Evolutionary conservation across 2,797 vertebrate species (phyloP), one percentile per base, ranked within the genome.

Genomic region (Orientallactaga sibirica): DNA sequence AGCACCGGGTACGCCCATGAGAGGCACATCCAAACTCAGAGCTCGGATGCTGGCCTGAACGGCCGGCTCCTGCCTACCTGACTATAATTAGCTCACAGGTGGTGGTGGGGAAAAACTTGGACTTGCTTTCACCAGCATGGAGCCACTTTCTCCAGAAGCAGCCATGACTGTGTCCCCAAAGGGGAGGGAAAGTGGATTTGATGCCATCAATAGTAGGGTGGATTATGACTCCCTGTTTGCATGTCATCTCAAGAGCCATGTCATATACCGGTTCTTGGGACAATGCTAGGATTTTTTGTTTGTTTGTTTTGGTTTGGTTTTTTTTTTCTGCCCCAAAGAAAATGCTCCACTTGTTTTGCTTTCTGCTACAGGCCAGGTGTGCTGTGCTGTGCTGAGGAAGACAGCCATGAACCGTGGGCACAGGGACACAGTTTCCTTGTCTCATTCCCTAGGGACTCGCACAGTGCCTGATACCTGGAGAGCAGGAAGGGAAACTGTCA

Each of bases 161-260:
- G 0, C 70, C 66, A 9, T 0, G 76, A 33, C 84, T 3, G 4
- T 15, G 24, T 52, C 83, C 68, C 27, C 3, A 43, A 25, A 33
- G 20, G 22, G 37, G 43, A 76, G 25, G 75, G 41, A 55, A 58
- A n/a, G 25, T 8, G 10, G 0, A 6, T 3, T 25, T 37, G 68
- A 55, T 14, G 37, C 29, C 19, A 0, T 67, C 55, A 0, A 0
- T 15, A 33, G 48, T 15, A 2, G 0, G 22, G 6, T 19, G 22
- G 33, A 55, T 37, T 48, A 2, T 3, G 14, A 52, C 33, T 11
- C 71, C 37, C 1, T 0, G 20, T 5, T 48, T 12, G 18, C 7
- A 2, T 5, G 4, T 24, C 68, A 2, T 6, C 43, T 48, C 68
- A 12, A 61, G 27, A 12, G 16, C 62, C 76, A 82, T 20, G 19